Conservation (phyloP, 2,797 vertebrate species). For the Trachurus trachurus region DNA sequence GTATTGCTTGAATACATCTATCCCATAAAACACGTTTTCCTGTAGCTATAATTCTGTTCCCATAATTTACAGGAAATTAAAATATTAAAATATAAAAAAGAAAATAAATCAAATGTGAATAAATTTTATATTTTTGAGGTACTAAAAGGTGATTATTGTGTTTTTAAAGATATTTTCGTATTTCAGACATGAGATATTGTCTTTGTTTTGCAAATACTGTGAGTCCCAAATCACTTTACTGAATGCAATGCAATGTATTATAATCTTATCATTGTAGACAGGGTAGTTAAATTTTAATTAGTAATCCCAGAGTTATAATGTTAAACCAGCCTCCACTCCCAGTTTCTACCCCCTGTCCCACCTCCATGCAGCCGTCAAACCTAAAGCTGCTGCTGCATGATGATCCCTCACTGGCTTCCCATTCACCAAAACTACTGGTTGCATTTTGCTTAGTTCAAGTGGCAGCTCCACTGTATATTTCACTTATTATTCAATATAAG, state of each 20-base stretch:
- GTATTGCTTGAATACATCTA: not conserved
- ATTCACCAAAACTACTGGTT: not conserved
- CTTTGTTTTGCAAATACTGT: not conserved
- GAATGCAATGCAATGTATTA: not conserved
- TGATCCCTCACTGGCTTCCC: not conserved
- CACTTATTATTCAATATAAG: not conserved
- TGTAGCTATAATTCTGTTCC: not conserved
- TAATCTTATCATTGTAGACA: not conserved
- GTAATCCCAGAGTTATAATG: no score
- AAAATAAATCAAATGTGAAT: no score
- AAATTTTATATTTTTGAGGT: no score
- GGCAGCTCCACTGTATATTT: not conserved
- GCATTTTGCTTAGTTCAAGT: not conserved
- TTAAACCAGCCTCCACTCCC: no score
- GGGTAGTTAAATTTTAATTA: not conserved
- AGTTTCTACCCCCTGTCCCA: no score
- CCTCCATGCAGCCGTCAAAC: no score
- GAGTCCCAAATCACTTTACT: not conserved
- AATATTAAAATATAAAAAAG: not conserved
- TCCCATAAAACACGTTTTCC: not conserved
- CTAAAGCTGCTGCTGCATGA: not conserved
- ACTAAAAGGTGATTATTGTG: no score
- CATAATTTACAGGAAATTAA: slow-evolving; percentile 1
- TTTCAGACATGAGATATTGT: not conserved
- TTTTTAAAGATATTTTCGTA: not conserved